Base-by-base conservation (phyloP, 1,140 invertebrate genomes). In the Mesaphorura yosii region DNA sequence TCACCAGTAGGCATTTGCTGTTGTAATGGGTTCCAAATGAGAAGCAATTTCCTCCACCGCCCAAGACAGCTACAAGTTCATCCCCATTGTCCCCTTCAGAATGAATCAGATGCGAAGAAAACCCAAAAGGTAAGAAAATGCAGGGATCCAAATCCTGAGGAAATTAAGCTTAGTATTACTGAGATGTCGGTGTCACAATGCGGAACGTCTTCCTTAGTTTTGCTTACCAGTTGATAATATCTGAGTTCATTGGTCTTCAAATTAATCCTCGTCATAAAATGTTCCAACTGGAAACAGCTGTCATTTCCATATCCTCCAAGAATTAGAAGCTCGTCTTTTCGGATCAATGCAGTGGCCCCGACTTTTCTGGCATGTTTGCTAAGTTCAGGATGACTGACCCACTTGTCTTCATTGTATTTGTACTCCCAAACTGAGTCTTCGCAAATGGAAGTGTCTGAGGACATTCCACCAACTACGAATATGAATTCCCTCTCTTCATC, bases 1-100 rank as follows among this genome's bases (percentile, higher is more conserved):
- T n/a, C n/a, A n/a, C n/a, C n/a, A n/a, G n/a, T n/a, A n/a, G n/a
- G n/a, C n/a, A n/a, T n/a, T n/a, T n/a, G n/a, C n/a, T 48, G 29
- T 62, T 62, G 41, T 51, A 62, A 50, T 62, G 44, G 26, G 57
- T 56, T 20, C 61, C 61, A 53, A 63, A 59, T 0, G 61, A 63
- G 44, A 63, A 63, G 25, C 55, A 59, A 37, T 57, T 58, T 31
- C 57, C 61, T 22, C 61, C 61, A 38, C 61, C 61, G 19, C 61
- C 61, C 34, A 57, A 52, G 20, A 63, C 29, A 10, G n/a, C 10
- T 2, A 54, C 48, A 3, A 58, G 15, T 4, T 40, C 40, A 15
- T 27, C 19, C 19, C 44, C 29, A 7, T 37, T 39, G 6, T 44
- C 45, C 25, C 37, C 46, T 37, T 47, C 55, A 22, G 46, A n/a